Conservation (phyloP, 2,113 vertebrate species). For the Gymnobelideus leadbeateri region DNA sequence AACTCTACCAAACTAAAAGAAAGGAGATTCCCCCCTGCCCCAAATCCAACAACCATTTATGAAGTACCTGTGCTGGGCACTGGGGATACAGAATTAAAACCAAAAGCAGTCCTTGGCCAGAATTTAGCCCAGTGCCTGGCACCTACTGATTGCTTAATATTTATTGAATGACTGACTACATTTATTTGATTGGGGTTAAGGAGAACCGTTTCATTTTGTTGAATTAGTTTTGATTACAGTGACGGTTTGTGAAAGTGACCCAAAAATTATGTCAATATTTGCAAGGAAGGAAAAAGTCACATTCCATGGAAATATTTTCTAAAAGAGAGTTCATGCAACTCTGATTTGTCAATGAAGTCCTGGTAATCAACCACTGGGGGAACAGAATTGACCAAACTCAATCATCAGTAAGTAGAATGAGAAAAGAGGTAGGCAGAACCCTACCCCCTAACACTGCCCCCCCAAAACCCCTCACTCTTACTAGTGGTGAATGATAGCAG, state of each 20-base stretch:
- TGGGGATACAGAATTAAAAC: background rate
- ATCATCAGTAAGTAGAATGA: background rate
- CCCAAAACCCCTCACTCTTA: background rate
- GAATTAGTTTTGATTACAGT: background rate
- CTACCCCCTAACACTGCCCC: too few species aligned
- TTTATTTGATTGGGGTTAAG: background rate
- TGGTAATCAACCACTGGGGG: background rate
- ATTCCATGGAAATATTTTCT: conserved; percentile 9
- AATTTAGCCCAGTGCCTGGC: background rate
- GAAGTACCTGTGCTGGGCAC: background rate
- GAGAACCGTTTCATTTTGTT: conserved; percentile 11
- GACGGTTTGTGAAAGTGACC: background rate
- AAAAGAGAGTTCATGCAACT: background rate
- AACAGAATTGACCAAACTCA: background rate
- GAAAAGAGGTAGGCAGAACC: background rate
- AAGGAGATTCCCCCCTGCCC: background rate
- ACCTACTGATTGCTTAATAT: background rate
- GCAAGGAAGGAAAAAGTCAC: background rate
- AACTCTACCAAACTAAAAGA: conserved; percentile 18
- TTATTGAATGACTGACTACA: background rate
- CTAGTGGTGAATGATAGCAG: background rate
- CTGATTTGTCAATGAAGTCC: conserved; percentile 15
- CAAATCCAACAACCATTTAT: background rate
- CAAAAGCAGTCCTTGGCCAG: background rate
- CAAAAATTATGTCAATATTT: background rate